phyloP scores from a whole-genome alignment of 2,113 vertebrate genomes.

The Lipotes vexillifer region DNA sequence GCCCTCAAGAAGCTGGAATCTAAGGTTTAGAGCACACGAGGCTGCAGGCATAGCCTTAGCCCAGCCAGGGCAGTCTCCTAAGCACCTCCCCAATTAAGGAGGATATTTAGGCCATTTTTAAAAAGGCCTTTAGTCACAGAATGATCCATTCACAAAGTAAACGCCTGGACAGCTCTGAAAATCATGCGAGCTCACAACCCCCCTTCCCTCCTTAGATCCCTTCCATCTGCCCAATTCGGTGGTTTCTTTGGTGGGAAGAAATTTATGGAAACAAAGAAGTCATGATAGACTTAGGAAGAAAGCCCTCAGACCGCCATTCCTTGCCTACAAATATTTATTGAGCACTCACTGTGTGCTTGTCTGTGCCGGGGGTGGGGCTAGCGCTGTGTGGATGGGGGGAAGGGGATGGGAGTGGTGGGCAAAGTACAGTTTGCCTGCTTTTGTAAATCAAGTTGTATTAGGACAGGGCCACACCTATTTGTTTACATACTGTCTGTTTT shows the following conservation, averaged over 20 bases:
- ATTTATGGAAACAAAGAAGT: background rate
- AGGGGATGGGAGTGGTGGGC: background rate
- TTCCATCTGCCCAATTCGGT: background rate
- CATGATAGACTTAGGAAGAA: background rate
- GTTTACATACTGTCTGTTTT: background rate
- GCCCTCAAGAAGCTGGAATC: background rate
- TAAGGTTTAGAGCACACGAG: background rate
- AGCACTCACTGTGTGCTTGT: background rate
- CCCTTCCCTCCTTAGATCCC: background rate
- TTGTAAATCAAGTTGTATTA: background rate
- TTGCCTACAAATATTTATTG: background rate
- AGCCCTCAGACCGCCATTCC: background rate
- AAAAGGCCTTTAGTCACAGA: background rate
- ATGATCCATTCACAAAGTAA: background rate
- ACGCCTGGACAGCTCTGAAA: background rate
- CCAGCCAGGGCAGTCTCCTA: background rate
- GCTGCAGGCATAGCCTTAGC: background rate
- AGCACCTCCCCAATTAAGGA: background rate
- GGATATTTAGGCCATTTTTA: background rate
- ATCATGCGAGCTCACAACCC: background rate
- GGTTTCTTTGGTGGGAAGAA: background rate
- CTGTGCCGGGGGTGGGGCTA: background rate
- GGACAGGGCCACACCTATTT: background rate
- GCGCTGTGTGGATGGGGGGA: fast-evolving
- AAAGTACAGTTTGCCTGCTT: background rate